Evolutionary conservation across 2,888 invertebrate species (phyloP).

Genomic region (Ametastegia equiseti): DNA sequence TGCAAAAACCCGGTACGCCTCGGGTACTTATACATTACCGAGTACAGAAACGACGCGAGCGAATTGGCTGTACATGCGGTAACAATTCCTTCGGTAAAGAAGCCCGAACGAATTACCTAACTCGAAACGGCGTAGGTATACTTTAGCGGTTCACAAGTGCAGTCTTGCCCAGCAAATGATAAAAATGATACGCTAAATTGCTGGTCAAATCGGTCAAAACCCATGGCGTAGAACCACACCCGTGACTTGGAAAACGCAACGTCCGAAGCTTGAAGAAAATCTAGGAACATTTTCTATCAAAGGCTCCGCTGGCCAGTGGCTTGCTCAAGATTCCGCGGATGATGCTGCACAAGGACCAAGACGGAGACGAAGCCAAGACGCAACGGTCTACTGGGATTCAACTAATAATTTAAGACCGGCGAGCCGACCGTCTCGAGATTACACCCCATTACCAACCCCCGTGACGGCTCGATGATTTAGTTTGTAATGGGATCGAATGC

Average conservation of each 20-base stretch:
- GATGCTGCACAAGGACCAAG: too few relatives aligned
- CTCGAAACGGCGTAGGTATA: background rate
- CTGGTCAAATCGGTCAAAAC: conserved; percentile 18
- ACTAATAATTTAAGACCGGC: conserved; percentile 63
- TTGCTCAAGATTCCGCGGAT: conserved; percentile 11
- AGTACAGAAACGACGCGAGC: background rate
- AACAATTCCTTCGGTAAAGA: conserved; percentile 19
- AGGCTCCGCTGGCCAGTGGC: background rate
- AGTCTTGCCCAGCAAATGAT: background rate
- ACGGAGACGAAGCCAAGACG: too few relatives aligned
- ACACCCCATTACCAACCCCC: conserved; percentile 59
- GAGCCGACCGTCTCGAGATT: conserved; percentile 55
- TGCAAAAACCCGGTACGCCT: background rate
- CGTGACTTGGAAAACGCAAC: background rate
- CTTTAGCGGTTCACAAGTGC: conserved; percentile 1
- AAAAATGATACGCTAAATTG: conserved; percentile 1
- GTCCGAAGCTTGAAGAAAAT: conserved; percentile 6
- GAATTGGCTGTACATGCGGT: background rate
- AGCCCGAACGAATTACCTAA: conserved; percentile 25
- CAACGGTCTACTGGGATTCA: conserved; percentile 57
- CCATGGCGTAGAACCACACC: background rate
- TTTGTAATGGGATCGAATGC: conserved; percentile 49
- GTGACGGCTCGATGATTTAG: conserved; percentile 53
- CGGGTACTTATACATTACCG: background rate
- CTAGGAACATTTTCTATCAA: conserved; percentile 4